These are phyloP conservation scores for Scopus umbretta DNA, from an alignment of 2,113 vertebrate species.

Conservation along the genomic window DNA sequence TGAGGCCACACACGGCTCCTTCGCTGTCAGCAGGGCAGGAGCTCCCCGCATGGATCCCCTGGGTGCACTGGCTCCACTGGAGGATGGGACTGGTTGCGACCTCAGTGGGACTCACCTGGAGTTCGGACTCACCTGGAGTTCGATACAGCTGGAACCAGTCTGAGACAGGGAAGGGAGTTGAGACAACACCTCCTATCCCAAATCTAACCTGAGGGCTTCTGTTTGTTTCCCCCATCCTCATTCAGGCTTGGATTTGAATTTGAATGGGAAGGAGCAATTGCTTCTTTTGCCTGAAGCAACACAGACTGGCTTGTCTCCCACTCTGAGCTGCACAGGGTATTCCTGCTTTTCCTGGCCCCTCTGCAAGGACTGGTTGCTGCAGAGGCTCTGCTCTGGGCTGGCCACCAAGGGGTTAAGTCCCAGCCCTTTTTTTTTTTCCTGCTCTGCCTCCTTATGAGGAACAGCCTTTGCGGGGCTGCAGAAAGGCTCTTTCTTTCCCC, in stretches of 20 bases:
- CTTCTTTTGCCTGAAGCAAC: neutral
- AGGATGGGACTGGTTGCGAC: neutral
- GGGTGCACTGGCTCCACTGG: neutral
- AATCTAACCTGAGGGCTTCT: neutral
- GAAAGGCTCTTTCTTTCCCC: constrained; percentile 53
- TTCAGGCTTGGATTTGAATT: neutral
- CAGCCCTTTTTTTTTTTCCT: neutral
- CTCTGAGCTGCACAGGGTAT: neutral
- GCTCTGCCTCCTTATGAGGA: constrained; percentile 49
- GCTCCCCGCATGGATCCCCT: neutral
- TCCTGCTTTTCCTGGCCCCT: neutral
- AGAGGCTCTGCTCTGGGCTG: neutral
- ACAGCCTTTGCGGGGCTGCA: constrained; percentile 43
- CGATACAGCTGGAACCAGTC: neutral
- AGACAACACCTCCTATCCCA: neutral
- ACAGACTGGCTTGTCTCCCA: neutral
- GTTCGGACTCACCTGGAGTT: neutral
- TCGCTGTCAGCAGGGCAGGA: neutral
- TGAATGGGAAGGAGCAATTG: neutral
- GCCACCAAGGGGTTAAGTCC: constrained; percentile 54
- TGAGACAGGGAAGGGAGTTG: neutral
- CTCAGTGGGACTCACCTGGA: too few relatives aligned
- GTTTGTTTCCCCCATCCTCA: neutral
- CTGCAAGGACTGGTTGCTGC: neutral
- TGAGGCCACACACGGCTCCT: neutral